Evolutionary conservation across 1,140 invertebrate genomes (phyloP), one percentile per base, ranked within the genome.

Genomic region (Drosophila kepulauana): DNA sequence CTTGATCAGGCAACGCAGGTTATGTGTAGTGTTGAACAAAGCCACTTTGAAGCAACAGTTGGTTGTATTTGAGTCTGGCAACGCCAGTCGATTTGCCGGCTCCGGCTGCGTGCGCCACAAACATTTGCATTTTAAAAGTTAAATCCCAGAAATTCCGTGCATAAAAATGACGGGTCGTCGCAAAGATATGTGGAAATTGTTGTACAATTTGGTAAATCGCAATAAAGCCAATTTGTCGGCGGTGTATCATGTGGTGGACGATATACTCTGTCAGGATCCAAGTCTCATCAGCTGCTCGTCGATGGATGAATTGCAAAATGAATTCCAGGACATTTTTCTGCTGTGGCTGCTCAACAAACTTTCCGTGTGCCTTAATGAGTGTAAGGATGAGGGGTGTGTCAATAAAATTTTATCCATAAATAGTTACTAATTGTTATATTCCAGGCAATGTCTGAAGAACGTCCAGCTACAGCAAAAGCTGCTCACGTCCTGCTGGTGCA

Each of bases 111-210:
- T 30, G 46, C 48, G 51, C n/a, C 11, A 13, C 61, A 28, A 68
- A 69, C 43, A 65, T 56, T 56, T 35, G n/a, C n/a, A 16, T 11
- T 41, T 57, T 41, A 10, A 20, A 41, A 57, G 11, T 25, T 20
- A 59, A 67, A 51, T 46, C 0, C 8, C 16, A 43, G 16, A 51
- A 13, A 58, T 25, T 25, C 20, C 20, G 13, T 5, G 5, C 8
- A 10, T 43, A 5, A 78, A 72, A 57, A 92, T 92, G 91, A 74
- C 91, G 28, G 74, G 49, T 15, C 77, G 76, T n/a, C 81, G 91
- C 0, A 88, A 81, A 35, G 91, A 91, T 65, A 91, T 91, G 81
- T 92, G 91, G 91, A 91, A 86, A 49, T 49, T 92, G 52, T 63
- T 92, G 3, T 92, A 91, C 48, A 88, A 67, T 33, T 57, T 91